Evolutionary conservation across 2,888 invertebrate genomes (phyloP), one percentile per base, ranked within the genome.

Genomic region (Omphaloscelis lunosa): DNA sequence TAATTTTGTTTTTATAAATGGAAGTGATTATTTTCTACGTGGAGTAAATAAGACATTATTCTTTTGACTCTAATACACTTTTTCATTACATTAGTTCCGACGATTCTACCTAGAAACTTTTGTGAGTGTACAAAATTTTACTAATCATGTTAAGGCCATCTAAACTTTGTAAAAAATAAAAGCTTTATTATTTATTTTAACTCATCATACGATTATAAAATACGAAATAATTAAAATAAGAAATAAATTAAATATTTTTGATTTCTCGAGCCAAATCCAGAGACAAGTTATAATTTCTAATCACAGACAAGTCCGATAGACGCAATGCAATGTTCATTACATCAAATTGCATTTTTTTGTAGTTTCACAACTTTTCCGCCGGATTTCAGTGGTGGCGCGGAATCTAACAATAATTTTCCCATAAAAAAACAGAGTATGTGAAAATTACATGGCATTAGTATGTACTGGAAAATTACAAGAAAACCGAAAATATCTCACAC

Each of bases 21-120:
- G 29, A 27, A 62, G 58, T 77, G 45, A 86, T 83, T 67, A 17
- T 77, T 77, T 67, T 59, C 12, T n/a, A 27, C 4, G 7, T 53
- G 2, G 20, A 51, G 27, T 68, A 59, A 66, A 66, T 80, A 34
- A 41, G 8, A 41, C 12, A 51, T 51, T 41, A 51, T 29, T 65
- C 20, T 45, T 79, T 56, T 48, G 20, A 23, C 5, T 56, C 2
- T 15, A 45, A 20, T 51, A 51, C 23, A 68, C 17, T 29, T 51
- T 61, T 23, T 9, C 9, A 29, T 7, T 39, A 4, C 9, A 29
- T 7, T 39, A 4, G 11, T 39, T 27, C 17, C 11, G 17, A 56
- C 23, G 6, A 66, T 45, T 34, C n/a, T 62, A 17, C 12, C 11
- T 20, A n/a, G 20, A 20, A 1, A 17, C 0, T 4, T 61, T n/a